phyloP scores from a whole-genome alignment of 2,888 invertebrate species.

The Drosophila borealis region DNA sequence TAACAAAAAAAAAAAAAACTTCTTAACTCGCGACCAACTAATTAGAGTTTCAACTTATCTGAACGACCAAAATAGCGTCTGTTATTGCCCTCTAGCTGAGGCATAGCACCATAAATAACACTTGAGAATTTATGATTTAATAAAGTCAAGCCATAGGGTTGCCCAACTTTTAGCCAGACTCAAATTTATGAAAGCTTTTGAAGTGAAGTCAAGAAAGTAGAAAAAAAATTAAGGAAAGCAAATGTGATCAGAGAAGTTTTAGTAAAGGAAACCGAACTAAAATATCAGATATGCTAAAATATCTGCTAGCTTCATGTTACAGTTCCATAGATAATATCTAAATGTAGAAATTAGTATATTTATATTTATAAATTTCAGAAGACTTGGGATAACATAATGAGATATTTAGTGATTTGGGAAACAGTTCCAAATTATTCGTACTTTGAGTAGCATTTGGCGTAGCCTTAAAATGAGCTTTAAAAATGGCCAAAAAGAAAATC shows the following conservation, averaged over 20 bases:
- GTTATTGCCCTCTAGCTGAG: not conserved
- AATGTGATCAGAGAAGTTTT: too few species aligned
- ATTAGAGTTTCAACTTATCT: conserved; percentile 45
- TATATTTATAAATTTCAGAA: too few species aligned
- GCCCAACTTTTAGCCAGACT: not conserved
- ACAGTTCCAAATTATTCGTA: not conserved
- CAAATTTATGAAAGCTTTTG: not conserved
- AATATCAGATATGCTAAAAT: too few species aligned
- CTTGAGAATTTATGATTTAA: conserved; percentile 10
- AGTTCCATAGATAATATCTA: too few species aligned
- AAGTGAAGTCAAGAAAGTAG: not conserved
- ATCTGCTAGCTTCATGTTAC: too few species aligned
- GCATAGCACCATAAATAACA: not conserved
- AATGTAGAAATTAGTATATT: too few species aligned
- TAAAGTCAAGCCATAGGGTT: not conserved
- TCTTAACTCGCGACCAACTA: conserved; percentile 25
- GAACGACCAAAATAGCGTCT: not conserved
- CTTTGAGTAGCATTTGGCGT: not conserved
- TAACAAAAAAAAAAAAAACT: conserved; percentile 38
- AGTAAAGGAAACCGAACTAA: too few species aligned
- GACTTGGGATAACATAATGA: too few species aligned
- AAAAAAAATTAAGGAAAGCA: not conserved
- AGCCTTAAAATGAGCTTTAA: not conserved
- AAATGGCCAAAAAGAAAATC: conserved; percentile 11
- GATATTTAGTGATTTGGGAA: not conserved